A percentile compares a stretch with the other conserved stretches of the same genome.
phyloP scores from a whole-genome alignment of 2,113 vertebrate species.

The Chlamydotis undulata region DNA sequence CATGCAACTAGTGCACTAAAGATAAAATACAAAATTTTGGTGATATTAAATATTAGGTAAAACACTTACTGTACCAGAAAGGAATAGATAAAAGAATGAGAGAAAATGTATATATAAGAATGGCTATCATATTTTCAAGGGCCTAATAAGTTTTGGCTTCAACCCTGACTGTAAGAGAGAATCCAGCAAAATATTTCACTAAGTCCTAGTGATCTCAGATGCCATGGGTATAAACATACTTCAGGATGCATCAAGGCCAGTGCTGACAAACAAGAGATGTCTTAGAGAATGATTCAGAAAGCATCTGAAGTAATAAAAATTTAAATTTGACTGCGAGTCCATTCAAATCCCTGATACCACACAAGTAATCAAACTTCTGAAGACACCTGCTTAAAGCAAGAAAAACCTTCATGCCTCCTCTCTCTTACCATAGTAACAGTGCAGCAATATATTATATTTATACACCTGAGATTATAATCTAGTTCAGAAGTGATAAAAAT shows the following conservation, averaged over 20 bases:
- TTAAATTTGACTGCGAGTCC: not conserved
- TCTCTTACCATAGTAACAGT: not conserved
- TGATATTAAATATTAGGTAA: not conserved
- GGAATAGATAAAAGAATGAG: not conserved
- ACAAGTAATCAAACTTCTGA: not conserved
- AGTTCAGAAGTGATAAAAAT: not conserved
- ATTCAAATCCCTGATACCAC: not conserved
- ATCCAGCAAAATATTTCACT: not conserved
- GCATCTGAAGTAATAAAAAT: not conserved
- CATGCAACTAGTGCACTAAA: not conserved
- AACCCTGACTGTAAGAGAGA: not conserved
- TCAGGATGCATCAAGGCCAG: too few relatives aligned
- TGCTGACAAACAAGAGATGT: not conserved
- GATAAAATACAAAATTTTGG: not conserved
- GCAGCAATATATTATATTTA: fast-evolving
- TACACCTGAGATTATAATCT: not conserved
- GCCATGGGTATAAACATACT: too few relatives aligned
- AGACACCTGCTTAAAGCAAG: fast-evolving
- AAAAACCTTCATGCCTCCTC: not conserved
- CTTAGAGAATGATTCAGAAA: not conserved
- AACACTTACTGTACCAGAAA: not conserved
- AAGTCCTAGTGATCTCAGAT: not conserved
- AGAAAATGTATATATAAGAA: not conserved
- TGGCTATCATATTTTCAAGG: not conserved
- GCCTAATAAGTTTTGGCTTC: not conserved